These are phyloP conservation scores for Nephila pilipes DNA, from an alignment of 1,140 invertebrate species.

Conservation along the genomic window DNA sequence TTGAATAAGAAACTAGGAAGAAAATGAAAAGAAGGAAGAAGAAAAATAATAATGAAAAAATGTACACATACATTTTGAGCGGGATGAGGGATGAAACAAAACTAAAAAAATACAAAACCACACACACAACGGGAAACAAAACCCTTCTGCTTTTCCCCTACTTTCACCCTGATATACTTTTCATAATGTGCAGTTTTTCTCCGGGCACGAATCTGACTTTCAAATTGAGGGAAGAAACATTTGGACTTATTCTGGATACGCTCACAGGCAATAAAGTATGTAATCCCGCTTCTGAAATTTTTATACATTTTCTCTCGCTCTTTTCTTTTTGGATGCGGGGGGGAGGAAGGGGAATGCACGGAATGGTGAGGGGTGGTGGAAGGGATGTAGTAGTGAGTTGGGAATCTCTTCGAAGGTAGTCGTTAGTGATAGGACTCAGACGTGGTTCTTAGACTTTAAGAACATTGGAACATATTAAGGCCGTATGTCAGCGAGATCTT, in stretches of 20 bases:
- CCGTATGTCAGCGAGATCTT: not conserved
- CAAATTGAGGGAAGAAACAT: constrained; percentile 50
- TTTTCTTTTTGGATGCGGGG: not conserved
- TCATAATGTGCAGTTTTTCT: constrained; percentile 52
- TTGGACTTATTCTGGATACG: constrained; percentile 20
- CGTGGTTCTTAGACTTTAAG: constrained; percentile 15
- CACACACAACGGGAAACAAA: constrained; percentile 7
- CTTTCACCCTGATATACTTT: constrained; percentile 32
- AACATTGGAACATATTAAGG: constrained; percentile 33
- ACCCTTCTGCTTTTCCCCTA: not conserved
- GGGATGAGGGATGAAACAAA: no score
- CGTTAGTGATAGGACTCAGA: not conserved
- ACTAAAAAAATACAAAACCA: not conserved
- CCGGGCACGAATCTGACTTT: constrained; percentile 18
- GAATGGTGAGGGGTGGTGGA: not conserved
- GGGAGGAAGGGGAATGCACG: not conserved
- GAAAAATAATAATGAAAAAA: not conserved
- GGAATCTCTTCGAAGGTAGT: constrained; percentile 7
- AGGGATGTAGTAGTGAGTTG: not conserved
- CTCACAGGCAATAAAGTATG: constrained; percentile 46
- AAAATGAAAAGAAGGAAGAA: not conserved
- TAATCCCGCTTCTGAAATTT: constrained; percentile 28
- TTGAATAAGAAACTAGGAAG: not conserved
- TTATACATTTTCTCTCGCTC: not conserved
- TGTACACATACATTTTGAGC: no score